These are phyloP conservation scores for Artemia franciscana DNA, from an alignment of 1,140 invertebrate genomes.

Conservation along the genomic window DNA sequence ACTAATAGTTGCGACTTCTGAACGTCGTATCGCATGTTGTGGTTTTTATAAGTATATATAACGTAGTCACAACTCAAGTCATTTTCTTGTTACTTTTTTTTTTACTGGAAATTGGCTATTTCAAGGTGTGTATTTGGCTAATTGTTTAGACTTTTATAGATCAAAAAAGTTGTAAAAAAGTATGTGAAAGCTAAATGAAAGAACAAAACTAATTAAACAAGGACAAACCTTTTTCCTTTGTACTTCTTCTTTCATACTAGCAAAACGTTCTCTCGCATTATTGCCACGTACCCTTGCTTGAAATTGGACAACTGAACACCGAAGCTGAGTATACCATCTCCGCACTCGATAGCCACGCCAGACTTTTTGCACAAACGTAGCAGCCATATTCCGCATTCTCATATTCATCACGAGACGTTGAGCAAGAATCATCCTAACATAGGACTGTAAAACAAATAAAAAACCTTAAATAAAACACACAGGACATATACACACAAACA, in stretches of 20 bases:
- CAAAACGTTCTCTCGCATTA: conserved; percentile 26
- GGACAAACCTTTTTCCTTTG: conserved; percentile 1
- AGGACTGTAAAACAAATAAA: conserved; percentile 22
- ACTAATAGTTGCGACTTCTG: no score
- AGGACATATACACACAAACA: background rate
- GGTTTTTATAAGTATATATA: no score
- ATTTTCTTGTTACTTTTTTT: no score
- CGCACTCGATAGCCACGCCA: conserved; percentile 41
- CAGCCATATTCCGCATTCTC: conserved; percentile 29
- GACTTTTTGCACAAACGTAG: conserved; percentile 43
- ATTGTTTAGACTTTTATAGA: no score
- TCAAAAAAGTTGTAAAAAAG: no score
- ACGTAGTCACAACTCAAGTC: no score
- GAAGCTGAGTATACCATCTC: conserved; percentile 37
- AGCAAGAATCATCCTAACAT: conserved; percentile 35
- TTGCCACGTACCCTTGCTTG: conserved; percentile 45
- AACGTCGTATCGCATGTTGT: no score
- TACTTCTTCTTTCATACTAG: conserved; percentile 20
- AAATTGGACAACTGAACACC: conserved; percentile 32
- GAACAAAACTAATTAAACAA: no score
- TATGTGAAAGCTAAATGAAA: no score
- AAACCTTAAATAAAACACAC: background rate
- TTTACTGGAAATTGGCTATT: no score
- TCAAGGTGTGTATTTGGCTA: no score
- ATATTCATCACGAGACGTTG: conserved; percentile 19